These are phyloP conservation scores for Gymnothorax reevesii DNA, from an alignment of 2,797 vertebrate genomes.

Conservation along the genomic window DNA sequence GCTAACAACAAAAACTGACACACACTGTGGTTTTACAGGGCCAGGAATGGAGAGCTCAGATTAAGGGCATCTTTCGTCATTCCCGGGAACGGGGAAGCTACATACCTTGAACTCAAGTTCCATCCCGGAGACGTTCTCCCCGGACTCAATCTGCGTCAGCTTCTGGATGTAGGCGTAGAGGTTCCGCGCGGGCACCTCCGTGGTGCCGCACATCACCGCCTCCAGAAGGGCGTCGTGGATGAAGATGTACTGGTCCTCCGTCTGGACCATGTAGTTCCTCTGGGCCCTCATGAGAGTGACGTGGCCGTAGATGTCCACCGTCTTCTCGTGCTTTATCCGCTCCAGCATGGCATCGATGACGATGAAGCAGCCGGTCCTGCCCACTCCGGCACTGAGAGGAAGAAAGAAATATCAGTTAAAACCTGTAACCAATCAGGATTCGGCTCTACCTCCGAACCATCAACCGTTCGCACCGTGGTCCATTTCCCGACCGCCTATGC, in stretches of 20 bases:
- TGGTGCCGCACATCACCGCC: slow-evolving; percentile 98
- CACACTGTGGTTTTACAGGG: no score
- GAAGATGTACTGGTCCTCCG: slow-evolving; percentile 98
- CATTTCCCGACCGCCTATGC: no score
- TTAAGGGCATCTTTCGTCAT: no score
- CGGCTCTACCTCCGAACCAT: no score
- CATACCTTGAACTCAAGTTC: slow-evolving; percentile 98
- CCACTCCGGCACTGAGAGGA: slow-evolving; percentile 85
- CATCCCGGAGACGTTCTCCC: slow-evolving; percentile 98
- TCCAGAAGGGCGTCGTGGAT: slow-evolving; percentile 97
- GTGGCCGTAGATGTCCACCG: slow-evolving; percentile 98
- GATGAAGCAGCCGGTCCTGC: slow-evolving; percentile 97
- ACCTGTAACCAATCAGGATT: no score
- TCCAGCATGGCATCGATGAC: slow-evolving; percentile 99
- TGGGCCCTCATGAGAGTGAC: slow-evolving; percentile 98
- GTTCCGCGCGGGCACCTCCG: slow-evolving; percentile 98
- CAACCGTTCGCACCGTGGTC: no score
- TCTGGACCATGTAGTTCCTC: slow-evolving; percentile 99
- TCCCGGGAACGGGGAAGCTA: not conserved
- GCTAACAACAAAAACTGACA: no score
- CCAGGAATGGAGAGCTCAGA: no score
- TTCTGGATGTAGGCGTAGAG: slow-evolving; percentile 99
- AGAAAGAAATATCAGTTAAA: no score
- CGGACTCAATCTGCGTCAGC: slow-evolving; percentile 95
- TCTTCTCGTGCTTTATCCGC: slow-evolving; percentile 99